Evolutionary conservation across 1,140 invertebrate species (phyloP).

Genomic region (Dinothrombium tinctorium): DNA sequence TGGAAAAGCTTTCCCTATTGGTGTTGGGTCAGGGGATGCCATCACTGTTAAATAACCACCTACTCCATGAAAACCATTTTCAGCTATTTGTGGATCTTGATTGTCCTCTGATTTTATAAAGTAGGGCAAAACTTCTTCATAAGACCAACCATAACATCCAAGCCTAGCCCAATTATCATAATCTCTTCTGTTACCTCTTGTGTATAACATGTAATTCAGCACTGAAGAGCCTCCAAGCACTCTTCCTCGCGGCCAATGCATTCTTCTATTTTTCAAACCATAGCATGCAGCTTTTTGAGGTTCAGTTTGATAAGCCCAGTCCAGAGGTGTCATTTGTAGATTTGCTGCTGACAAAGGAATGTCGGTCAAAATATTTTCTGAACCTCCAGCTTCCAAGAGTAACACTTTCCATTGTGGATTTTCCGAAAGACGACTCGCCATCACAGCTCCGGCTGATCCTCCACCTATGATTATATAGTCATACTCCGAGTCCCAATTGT

Average conservation of each 20-base stretch:
- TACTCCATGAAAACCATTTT: no score
- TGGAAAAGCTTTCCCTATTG: no score
- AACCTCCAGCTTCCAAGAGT: slow-evolving; percentile 41
- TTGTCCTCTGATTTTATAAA: slow-evolving; percentile 46
- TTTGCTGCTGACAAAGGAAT: slow-evolving; percentile 67
- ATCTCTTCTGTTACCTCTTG: slow-evolving; percentile 69
- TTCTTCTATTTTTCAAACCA: slow-evolving; percentile 40
- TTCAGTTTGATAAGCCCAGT: slow-evolving; percentile 66
- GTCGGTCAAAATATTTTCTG: slow-evolving; percentile 69
- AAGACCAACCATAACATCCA: slow-evolving; percentile 72
- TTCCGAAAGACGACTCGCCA: slow-evolving; percentile 35
- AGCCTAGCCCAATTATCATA: slow-evolving; percentile 61
- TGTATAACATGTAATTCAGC: slow-evolving; percentile 84
- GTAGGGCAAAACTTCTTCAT: slow-evolving; percentile 45
- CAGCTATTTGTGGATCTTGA: no score
- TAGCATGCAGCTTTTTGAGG: slow-evolving; percentile 59
- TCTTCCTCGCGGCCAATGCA: slow-evolving; percentile 18
- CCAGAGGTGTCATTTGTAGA: slow-evolving; percentile 51
- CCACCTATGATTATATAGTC: no score
- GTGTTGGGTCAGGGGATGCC: no score
- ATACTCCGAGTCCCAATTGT: no score
- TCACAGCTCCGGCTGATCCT: slow-evolving; percentile 41
- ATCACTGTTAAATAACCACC: no score
- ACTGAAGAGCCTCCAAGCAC: slow-evolving; percentile 54
- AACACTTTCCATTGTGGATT: slow-evolving; percentile 32